These are phyloP conservation scores for Aphyosemion australe DNA, from an alignment of 2,113 vertebrate species.

Conservation along the genomic window DNA sequence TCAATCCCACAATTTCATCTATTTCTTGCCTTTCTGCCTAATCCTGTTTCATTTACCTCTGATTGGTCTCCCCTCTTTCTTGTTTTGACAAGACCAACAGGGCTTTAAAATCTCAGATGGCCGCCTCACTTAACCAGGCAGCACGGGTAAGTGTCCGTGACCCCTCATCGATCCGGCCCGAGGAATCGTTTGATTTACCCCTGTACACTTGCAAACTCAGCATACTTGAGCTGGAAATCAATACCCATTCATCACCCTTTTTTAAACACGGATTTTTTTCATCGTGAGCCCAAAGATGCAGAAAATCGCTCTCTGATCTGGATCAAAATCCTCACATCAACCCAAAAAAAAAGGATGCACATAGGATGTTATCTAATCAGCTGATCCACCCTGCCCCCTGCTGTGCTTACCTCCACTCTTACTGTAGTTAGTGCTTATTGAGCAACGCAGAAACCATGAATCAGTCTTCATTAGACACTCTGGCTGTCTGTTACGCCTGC, in stretches of 20 bases:
- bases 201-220: slow-evolving; percentile 32
- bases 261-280: slow-evolving; percentile 50
- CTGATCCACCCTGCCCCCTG: slow-evolving; percentile 16
- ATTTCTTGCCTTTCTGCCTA: neutral
- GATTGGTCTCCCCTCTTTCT: neutral
- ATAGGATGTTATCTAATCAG: slow-evolving; percentile 16
- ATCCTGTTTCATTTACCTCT: neutral
- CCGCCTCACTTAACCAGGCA: slow-evolving; percentile 28
- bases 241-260: slow-evolving; percentile 59
- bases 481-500: slow-evolving; percentile 8
- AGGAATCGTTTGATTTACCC: slow-evolving; percentile 64
- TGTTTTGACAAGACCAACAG: slow-evolving; percentile 18
- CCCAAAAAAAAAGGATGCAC: no score
- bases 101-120: slow-evolving; percentile 18
- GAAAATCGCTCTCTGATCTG: slow-evolving; percentile 67
- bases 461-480: slow-evolving; percentile 48
- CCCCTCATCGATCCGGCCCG: slow-evolving; percentile 60
- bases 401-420: slow-evolving; percentile 15
- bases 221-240: slow-evolving; percentile 48
- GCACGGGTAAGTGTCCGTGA: slow-evolving; percentile 51
- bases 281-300: slow-evolving; percentile 48
- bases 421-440: slow-evolving; percentile 48
- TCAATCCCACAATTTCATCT: slow-evolving; percentile 29
- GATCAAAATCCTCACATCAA: neutral
- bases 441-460: slow-evolving; percentile 32